These are phyloP conservation scores for Calcarius lapponicus DNA, from an alignment of 2,797 vertebrate species.

Conservation along the genomic window DNA sequence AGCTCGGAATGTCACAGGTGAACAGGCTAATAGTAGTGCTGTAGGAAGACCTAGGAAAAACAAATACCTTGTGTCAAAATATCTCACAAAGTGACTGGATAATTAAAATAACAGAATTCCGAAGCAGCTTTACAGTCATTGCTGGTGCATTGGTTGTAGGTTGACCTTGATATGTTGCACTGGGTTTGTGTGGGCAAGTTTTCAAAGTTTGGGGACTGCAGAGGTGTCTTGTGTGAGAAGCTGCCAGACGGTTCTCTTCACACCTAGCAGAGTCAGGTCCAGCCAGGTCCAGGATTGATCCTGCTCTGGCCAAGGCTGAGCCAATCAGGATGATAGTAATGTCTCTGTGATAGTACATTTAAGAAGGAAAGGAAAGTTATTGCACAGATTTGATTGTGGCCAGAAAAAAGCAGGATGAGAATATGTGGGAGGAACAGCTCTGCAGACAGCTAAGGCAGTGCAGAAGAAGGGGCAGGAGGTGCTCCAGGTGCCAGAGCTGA, in stretches of 20 bases:
- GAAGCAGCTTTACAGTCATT: neutral
- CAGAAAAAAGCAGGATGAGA: neutral
- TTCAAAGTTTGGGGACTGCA: neutral
- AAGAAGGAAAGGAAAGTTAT: neutral
- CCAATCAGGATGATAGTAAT: neutral
- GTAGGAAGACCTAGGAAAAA: neutral
- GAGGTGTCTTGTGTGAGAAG: neutral
- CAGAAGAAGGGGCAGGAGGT: neutral
- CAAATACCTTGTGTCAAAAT: neutral
- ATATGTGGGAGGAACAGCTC: neutral
- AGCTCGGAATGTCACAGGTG: neutral
- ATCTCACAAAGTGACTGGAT: neutral
- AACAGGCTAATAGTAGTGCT: neutral
- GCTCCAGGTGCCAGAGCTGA: neutral
- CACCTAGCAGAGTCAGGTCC: neutral
- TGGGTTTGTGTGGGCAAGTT: neutral
- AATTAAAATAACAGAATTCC: neutral
- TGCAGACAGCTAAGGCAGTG: neutral
- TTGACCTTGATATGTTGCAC: neutral
- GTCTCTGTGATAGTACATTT: neutral
- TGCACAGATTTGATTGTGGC: neutral
- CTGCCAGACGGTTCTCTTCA: neutral
- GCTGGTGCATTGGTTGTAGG: neutral
- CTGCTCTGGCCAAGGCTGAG: neutral
- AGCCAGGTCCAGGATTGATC: neutral